phyloP scores from a whole-genome alignment of 2,113 vertebrate genomes.

The Actenoides hombroni region DNA sequence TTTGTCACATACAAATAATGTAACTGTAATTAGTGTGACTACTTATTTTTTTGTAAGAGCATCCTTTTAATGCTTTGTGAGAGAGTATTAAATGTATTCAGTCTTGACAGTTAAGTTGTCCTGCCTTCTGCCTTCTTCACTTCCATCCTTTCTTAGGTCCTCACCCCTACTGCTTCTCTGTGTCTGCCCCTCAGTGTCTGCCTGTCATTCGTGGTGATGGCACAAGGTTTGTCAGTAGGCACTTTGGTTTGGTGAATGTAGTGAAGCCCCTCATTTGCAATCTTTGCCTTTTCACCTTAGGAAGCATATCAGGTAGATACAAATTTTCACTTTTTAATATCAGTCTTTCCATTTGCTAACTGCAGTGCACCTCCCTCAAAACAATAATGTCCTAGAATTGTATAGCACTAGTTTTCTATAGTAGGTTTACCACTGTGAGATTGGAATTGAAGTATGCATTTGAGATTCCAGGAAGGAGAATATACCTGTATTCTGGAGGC shows the following conservation, averaged over 20 bases:
- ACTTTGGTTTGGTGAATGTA: neutral
- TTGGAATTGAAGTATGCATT: neutral
- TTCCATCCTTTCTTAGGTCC: neutral
- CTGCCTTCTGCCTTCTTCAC: neutral
- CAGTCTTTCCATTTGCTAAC: neutral
- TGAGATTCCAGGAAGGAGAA: neutral
- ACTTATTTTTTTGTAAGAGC: neutral
- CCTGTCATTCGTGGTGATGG: neutral
- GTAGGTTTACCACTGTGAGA: neutral
- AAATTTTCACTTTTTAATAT: neutral
- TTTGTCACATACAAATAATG: neutral
- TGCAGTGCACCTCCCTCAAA: neutral
- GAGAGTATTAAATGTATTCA: neutral
- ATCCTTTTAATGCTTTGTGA: neutral
- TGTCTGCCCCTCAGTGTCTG: neutral
- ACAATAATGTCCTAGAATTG: neutral
- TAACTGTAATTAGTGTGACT: neutral
- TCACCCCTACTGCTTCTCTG: neutral
- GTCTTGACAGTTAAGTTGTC: neutral
- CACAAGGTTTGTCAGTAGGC: neutral
- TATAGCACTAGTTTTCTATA: neutral
- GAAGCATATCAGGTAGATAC: neutral
- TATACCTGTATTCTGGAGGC: neutral
- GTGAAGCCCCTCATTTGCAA: neutral
- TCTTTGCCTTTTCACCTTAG: neutral